Conservation (phyloP, 2,888 invertebrate species). For the Drosophila peninsularis region DNA sequence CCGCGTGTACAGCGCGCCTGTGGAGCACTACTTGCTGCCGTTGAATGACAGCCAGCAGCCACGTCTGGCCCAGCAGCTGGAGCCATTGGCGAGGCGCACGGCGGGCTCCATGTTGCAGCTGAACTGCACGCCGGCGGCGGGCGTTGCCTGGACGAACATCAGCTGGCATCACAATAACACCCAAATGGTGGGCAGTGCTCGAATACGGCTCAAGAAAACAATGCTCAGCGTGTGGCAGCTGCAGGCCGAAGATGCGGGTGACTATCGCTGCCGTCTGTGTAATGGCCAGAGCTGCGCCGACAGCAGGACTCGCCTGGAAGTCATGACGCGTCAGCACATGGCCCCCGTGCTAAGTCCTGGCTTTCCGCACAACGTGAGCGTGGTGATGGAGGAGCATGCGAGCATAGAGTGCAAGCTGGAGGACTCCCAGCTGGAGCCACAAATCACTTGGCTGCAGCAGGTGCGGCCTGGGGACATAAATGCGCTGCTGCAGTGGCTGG, state of each 20-base stretch:
- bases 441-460: slow-evolving; percentile 89
- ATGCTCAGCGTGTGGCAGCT: slow-evolving; percentile 91
- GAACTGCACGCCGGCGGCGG: slow-evolving; percentile 88
- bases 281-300: slow-evolving; percentile 91
- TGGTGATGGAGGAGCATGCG: slow-evolving; percentile 89
- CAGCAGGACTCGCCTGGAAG: slow-evolving; percentile 88
- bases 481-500: slow-evolving; percentile 33
- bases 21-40: slow-evolving; percentile 33
- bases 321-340: slow-evolving; percentile 92
- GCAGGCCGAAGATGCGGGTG: slow-evolving; percentile 92
- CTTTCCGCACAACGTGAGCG: slow-evolving; percentile 93
- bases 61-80: slow-evolving; percentile 37
- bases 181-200: slow-evolving; percentile 60
- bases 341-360: slow-evolving; percentile 84
- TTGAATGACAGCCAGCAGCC: slow-evolving; percentile 32
- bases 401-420: slow-evolving; percentile 88
- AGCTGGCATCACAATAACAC: slow-evolving; percentile 92
- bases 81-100: slow-evolving; percentile 86
- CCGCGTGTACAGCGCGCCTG: slow-evolving; percentile 16
- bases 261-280: slow-evolving; percentile 94
- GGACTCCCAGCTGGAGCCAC: slow-evolving; percentile 91
- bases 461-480: slow-evolving; percentile 31
- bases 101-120: slow-evolving; percentile 90
- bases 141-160: slow-evolving; percentile 88
- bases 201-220: slow-evolving; percentile 88